Evolutionary conservation across 2,888 invertebrate genomes (phyloP), one percentile per base, ranked within the genome.

Genomic region (Standfussiana lucernea): DNA sequence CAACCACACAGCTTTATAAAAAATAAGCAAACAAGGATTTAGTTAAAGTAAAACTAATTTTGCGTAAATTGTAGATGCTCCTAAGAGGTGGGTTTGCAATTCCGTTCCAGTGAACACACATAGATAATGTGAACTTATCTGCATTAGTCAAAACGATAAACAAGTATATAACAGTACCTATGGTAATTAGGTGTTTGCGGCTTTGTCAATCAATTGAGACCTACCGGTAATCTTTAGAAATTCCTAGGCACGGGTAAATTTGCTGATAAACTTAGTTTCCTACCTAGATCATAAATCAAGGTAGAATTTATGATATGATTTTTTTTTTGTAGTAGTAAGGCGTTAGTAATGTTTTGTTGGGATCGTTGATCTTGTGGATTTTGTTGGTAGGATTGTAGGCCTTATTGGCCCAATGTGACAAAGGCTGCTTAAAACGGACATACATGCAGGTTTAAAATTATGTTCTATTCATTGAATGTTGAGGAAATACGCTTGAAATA

Each of bases 11-110:
- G 42, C n/a, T 24, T 61, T 66, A 8, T 5, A 5, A 56, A 28
- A 56, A 10, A 21, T 15, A 42, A 65, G 56, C 50, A 50, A 61
- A 61, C 24, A 40, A 65, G 10, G 47, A 45, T 1, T 75, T 28
- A 5, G 42, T 45, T 5, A 6, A 32, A 40, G 21, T 50, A 37
- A 65, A 72, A 50, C n/a, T 42, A 67, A 67, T 77, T 78, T 24
- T 2, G 67, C 66, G 80, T 85, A 89, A 90, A 89, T 82, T 83
- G 81, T 89, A 90, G 90, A 92, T 92, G 92, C 92, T 93, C 89
- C 75, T 82, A 84, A 88, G 86, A 93, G 93, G 93, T 92, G 91
- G 93, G 91, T 87, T 90, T 81, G 91, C 94, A 94, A 94, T 94
- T 95, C 93, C 94, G 89, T 94, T 91, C 89, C 89, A 91, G 88